phyloP scores from a whole-genome alignment of 1,140 invertebrate genomes.

The Drosophila obscura region DNA sequence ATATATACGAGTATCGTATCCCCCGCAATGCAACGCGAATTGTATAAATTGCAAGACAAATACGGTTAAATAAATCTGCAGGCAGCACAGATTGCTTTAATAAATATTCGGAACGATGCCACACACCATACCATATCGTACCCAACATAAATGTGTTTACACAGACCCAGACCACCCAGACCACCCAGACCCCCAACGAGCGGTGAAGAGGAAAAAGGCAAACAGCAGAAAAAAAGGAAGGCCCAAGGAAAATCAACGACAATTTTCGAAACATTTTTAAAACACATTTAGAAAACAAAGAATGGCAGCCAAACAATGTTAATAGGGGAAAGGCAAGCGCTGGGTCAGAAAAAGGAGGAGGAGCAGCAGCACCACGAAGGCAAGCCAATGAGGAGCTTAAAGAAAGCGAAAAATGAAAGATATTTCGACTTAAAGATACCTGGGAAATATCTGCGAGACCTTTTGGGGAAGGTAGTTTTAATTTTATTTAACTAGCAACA shows the following conservation, averaged over 20 bases:
- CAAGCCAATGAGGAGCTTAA: slow-evolving; percentile 17
- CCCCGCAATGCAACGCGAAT: slow-evolving; percentile 15
- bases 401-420: too few species aligned
- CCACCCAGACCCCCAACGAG: slow-evolving; percentile 5
- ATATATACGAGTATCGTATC: slow-evolving; percentile 6
- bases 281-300: slow-evolving; percentile 75
- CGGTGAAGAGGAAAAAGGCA: slow-evolving; percentile 7
- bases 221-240: slow-evolving; percentile 11
- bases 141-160: slow-evolving; percentile 61
- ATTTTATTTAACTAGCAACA: not conserved
- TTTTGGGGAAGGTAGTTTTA: slow-evolving; percentile 16
- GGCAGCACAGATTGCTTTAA: slow-evolving; percentile 74
- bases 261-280: slow-evolving; percentile 73
- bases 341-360: slow-evolving; percentile 51
- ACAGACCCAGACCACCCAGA: slow-evolving; percentile 30
- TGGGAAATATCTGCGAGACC: too few species aligned
- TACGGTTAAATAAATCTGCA: slow-evolving; percentile 70
- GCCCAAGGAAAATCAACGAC: slow-evolving; percentile 59
- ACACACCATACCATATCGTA: slow-evolving; percentile 1
- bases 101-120: slow-evolving; percentile 60
- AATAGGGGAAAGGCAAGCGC: slow-evolving; percentile 62
- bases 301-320: slow-evolving; percentile 53
- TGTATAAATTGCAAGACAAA: slow-evolving; percentile 70
- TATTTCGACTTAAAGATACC: too few species aligned
- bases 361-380: not conserved